These are phyloP conservation scores for Drosophila pegasa DNA, from an alignment of 2,888 invertebrate species.

Conservation along the genomic window DNA sequence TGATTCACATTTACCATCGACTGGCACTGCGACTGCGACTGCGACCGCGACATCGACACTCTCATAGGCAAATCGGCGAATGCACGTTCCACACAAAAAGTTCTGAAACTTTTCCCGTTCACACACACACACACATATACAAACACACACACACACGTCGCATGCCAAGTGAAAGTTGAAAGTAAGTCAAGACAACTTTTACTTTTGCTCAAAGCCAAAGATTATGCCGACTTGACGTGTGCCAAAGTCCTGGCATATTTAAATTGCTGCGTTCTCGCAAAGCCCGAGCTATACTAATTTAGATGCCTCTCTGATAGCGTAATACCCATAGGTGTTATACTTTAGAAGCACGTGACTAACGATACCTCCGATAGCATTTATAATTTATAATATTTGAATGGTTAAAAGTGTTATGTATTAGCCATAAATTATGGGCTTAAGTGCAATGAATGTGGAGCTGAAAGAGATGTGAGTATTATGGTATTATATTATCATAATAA, in stretches of 20 bases:
- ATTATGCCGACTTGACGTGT: slow-evolving; percentile 54
- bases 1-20: slow-evolving; percentile 31
- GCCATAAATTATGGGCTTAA: neutral
- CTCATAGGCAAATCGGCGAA: slow-evolving; percentile 62
- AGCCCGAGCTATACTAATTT: slow-evolving; percentile 38
- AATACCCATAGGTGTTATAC: slow-evolving; percentile 11
- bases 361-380: slow-evolving; percentile 18
- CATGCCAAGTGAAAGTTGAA: slow-evolving; percentile 64
- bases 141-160: neutral
- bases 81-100: slow-evolving; percentile 71
- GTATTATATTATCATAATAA: too few species aligned
- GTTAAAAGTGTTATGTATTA: neutral
- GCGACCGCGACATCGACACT: slow-evolving; percentile 39
- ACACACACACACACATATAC: slow-evolving; percentile 7
- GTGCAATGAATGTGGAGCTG: neutral
- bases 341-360: slow-evolving; percentile 40
- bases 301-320: slow-evolving; percentile 31
- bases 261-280: slow-evolving; percentile 30
- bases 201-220: slow-evolving; percentile 62
- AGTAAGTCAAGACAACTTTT: slow-evolving; percentile 77
- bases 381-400: neutral
- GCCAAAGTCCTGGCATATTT: slow-evolving; percentile 18
- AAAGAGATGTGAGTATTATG: neutral
- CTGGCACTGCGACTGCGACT: slow-evolving; percentile 26
- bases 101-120: slow-evolving; percentile 58